These are phyloP conservation scores for Megalonaias nervosa DNA, from an alignment of 1,140 invertebrate genomes.

Conservation along the genomic window DNA sequence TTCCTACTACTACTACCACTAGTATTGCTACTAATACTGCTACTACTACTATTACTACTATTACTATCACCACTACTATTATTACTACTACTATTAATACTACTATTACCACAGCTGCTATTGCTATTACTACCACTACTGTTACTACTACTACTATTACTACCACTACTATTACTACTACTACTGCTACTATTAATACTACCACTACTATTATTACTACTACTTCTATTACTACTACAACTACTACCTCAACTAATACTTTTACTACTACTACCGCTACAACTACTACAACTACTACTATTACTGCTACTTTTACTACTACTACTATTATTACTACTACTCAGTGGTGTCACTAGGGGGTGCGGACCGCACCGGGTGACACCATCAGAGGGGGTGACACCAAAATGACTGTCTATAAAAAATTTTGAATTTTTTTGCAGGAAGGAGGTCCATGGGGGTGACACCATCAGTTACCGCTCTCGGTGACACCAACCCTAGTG, in stretches of 20 bases:
- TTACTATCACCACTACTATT: slow-evolving; percentile 2
- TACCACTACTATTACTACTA: slow-evolving; percentile 2
- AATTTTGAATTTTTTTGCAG: too few species aligned
- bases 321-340: slow-evolving; percentile 4
- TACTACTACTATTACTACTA: slow-evolving; percentile 4
- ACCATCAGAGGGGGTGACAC: too few species aligned
- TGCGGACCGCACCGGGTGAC: too few species aligned
- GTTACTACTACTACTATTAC: slow-evolving; percentile 4
- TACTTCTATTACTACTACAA: slow-evolving; percentile 2
- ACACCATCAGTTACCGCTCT: too few species aligned
- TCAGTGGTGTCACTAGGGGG: too few species aligned
- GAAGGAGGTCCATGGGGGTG: too few species aligned
- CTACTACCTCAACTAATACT: slow-evolving; percentile 2
- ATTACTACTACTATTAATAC: slow-evolving; percentile 2
- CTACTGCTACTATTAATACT: slow-evolving; percentile 2
- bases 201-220: slow-evolving; percentile 2
- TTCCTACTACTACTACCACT: slow-evolving; percentile 2
- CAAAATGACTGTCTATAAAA: too few species aligned
- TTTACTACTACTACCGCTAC: slow-evolving; percentile 1
- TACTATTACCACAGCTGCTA: slow-evolving; percentile 1
- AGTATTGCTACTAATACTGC: slow-evolving; percentile 1
- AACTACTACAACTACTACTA: slow-evolving; percentile 1
- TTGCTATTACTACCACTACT: slow-evolving; percentile 3
- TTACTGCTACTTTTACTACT: not conserved
- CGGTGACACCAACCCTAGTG: too few species aligned